Conservation (phyloP, 2,113 vertebrate species). For the Pelecanus crispus region DNA sequence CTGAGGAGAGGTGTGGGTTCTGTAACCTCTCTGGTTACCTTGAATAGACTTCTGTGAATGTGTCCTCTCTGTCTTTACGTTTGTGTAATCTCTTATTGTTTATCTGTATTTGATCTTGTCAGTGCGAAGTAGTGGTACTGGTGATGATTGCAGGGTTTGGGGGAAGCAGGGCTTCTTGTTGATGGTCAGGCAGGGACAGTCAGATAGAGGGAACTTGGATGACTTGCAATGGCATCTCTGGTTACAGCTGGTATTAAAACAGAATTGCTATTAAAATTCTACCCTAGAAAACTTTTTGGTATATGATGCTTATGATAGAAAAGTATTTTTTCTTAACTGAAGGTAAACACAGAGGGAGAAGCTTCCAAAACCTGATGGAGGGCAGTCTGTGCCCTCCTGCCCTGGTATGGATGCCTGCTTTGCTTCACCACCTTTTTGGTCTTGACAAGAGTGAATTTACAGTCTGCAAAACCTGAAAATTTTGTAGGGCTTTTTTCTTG, state of each 20-base stretch:
- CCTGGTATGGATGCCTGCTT: fast-evolving
- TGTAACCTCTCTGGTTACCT: no score
- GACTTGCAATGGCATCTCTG: background rate
- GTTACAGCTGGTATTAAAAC: background rate
- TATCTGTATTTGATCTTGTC: background rate
- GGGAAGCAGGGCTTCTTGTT: background rate
- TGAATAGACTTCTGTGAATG: no score
- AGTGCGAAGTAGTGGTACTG: fast-evolving
- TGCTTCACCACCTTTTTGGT: no score
- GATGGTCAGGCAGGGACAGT: background rate
- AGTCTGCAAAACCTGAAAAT: background rate
- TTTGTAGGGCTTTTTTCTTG: background rate
- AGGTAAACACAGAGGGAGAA: background rate
- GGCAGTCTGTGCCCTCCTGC: no score
- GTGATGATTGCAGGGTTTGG: background rate
- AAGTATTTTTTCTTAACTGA: background rate
- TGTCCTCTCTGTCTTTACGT: no score
- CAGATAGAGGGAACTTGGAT: no score
- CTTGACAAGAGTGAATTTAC: background rate
- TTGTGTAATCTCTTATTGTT: background rate
- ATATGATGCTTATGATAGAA: fast-evolving
- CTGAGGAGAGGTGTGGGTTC: background rate
- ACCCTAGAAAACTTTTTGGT: background rate
- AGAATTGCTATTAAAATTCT: background rate
- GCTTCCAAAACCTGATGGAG: background rate